phyloP scores from a whole-genome alignment of 2,888 invertebrate species.

The Ischnus inquisitorius region DNA sequence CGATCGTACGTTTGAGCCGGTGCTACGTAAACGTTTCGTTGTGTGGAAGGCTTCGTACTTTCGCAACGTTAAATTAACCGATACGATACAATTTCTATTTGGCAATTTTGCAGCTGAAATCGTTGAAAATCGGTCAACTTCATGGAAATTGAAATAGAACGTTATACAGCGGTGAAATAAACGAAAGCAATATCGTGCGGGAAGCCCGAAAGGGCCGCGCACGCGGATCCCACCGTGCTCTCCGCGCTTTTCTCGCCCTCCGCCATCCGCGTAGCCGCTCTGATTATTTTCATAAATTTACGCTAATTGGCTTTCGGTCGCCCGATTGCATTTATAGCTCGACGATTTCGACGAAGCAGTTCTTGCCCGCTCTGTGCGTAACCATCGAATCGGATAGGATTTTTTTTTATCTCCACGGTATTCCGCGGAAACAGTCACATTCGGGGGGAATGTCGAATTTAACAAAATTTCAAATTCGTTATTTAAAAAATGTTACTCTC shows the following conservation, averaged over 20 bases:
- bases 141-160: neutral
- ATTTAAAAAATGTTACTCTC: no score
- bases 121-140: slow-evolving; percentile 13
- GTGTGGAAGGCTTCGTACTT: neutral
- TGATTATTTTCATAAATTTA: slow-evolving; percentile 51
- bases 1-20: slow-evolving; percentile 14
- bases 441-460: no score
- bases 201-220: slow-evolving; percentile 10
- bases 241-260: no score
- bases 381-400: neutral
- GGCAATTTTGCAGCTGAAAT: neutral
- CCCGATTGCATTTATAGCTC: neutral
- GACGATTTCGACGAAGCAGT: slow-evolving; percentile 23
- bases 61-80: neutral
- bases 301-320: slow-evolving; percentile 47
- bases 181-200: slow-evolving; percentile 33
- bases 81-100: neutral
- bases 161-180: slow-evolving; percentile 13
- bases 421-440: neutral
- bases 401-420: neutral
- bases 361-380: neutral
- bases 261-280: neutral
- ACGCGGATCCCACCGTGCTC: neutral
- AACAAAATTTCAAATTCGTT: neutral
- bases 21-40: neutral